Evolutionary conservation across 2,113 vertebrate species (phyloP).

Genomic region (Gallinago jamesoni): DNA sequence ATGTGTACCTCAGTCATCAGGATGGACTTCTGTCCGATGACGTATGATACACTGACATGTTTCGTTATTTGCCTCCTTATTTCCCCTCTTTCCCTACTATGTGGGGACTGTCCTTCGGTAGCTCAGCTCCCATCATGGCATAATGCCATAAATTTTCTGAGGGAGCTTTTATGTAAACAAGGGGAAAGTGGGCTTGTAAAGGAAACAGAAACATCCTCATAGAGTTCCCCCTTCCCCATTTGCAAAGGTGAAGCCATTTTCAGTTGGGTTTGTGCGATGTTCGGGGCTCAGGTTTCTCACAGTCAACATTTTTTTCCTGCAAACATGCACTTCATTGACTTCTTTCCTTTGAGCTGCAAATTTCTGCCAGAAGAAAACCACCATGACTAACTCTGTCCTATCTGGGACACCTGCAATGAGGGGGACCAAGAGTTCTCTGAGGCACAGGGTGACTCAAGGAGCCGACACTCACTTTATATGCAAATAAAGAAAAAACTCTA

Average conservation of each 20-base stretch:
- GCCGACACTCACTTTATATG: background rate
- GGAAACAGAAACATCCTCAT: background rate
- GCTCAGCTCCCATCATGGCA: background rate
- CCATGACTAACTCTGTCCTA: background rate
- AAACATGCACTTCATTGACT: background rate
- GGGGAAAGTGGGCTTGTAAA: background rate
- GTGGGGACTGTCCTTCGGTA: background rate
- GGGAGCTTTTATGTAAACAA: background rate
- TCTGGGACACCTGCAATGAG: background rate
- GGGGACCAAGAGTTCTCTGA: background rate
- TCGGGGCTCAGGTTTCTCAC: background rate
- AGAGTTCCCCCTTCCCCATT: background rate
- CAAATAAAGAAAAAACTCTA: background rate
- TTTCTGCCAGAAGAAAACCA: background rate
- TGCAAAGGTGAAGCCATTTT: background rate
- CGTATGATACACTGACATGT: accelerated
- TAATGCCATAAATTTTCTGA: background rate
- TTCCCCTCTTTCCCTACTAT: background rate
- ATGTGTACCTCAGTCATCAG: background rate
- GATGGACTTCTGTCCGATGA: background rate
- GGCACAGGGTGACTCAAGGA: background rate
- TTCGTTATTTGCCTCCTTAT: background rate
- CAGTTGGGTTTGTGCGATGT: background rate
- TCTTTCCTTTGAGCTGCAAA: background rate
- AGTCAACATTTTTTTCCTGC: background rate